phyloP scores from a whole-genome alignment of 2,113 vertebrate genomes.

The Chunga burmeisteri region DNA sequence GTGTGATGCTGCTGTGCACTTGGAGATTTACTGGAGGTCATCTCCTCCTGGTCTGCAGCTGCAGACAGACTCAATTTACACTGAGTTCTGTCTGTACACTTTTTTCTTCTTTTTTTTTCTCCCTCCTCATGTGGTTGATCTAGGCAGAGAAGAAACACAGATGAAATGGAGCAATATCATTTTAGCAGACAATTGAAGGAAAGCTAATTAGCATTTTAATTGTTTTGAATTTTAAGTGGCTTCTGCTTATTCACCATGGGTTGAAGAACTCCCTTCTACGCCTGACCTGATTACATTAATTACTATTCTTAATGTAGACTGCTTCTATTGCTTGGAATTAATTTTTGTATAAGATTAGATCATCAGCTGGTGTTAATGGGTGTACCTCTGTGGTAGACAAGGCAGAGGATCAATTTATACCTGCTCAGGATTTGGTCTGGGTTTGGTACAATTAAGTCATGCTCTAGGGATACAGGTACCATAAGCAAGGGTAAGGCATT shows the following conservation, averaged over 20 bases:
- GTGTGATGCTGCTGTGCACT: neutral
- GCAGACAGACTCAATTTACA: neutral
- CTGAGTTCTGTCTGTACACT: neutral
- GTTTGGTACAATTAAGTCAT: neutral
- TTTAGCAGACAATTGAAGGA: neutral
- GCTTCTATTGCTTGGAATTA: neutral
- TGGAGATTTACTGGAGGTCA: neutral
- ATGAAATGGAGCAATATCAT: neutral
- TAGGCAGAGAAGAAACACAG: neutral
- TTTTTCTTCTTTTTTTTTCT: neutral
- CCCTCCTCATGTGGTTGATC: neutral
- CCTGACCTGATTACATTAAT: neutral
- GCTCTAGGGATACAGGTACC: no score
- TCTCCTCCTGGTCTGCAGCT: neutral
- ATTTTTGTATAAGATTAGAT: neutral
- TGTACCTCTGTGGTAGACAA: neutral
- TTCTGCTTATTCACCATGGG: neutral
- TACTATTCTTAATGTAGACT: neutral
- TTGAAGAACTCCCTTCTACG: neutral
- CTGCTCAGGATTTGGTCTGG: neutral
- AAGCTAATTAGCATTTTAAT: conserved; percentile 15
- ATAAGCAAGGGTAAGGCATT: neutral
- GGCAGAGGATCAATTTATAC: neutral
- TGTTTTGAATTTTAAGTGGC: neutral
- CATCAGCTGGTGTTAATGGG: neutral